Percentiles rank a stretch among this genome's conserved stretches.
Evolutionary conservation across 2,888 invertebrate species (phyloP).

Genomic region (Melieria picta): DNA sequence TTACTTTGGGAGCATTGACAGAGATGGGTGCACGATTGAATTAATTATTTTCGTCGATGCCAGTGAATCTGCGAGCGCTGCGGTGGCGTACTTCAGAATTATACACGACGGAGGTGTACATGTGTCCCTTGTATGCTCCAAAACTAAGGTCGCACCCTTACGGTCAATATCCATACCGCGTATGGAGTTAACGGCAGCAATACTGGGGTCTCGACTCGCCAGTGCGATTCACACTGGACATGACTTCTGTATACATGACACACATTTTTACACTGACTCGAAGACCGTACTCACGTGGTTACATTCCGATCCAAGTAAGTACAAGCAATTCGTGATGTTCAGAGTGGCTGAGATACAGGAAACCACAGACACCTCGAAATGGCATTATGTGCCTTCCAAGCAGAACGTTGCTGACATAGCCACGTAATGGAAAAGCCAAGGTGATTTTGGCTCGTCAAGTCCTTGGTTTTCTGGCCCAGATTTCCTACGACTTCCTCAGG

Average conservation of each 20-base stretch:
- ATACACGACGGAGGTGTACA: background rate
- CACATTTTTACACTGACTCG: constrained; percentile 2
- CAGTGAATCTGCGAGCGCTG: constrained; percentile 24
- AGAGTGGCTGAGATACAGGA: constrained; percentile 37
- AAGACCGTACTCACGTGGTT: constrained; percentile 9
- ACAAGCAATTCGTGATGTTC: constrained; percentile 1
- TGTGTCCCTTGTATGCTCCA: background rate
- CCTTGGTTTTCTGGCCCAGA: constrained; percentile 34
- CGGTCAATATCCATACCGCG: constrained; percentile 27
- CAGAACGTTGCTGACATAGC: constrained; percentile 41
- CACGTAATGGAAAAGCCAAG: constrained; percentile 34
- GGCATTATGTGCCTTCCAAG: constrained; percentile 38
- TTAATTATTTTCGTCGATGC: background rate
- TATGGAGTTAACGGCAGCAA: constrained; percentile 11
- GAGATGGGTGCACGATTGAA: constrained; percentile 12
- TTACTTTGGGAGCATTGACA: background rate
- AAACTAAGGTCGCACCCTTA: background rate
- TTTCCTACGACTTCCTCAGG: constrained; percentile 29
- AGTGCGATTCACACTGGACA: constrained; percentile 33
- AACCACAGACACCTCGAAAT: constrained; percentile 15
- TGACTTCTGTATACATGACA: constrained; percentile 33
- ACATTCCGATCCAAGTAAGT: background rate
- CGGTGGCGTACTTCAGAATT: constrained; percentile 41
- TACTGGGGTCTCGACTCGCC: constrained; percentile 21
- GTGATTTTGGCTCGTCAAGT: constrained; percentile 2